Evolutionary conservation across 53 echinoderm and acorn worm species (phyloP).

Genomic region (Arbacia lixula): DNA sequence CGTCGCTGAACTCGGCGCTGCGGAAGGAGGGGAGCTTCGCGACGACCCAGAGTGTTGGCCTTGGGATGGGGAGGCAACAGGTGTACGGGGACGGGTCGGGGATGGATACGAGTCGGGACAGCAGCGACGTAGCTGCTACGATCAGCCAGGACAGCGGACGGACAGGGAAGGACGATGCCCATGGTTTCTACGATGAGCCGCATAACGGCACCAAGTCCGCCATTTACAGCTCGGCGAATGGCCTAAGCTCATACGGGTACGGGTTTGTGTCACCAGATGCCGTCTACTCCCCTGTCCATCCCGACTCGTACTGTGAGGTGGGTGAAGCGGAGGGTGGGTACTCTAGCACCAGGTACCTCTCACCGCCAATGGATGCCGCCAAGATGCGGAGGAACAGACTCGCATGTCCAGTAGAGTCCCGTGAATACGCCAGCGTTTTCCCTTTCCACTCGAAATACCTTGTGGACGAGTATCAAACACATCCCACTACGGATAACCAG

Average conservation of each 20-base stretch:
- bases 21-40: conserved; percentile 36
- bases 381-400: too few relatives aligned
- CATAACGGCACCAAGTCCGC: background rate
- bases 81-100: conserved; percentile 33
- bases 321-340: background rate
- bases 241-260: conserved; percentile 10
- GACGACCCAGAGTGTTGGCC: conserved; percentile 13
- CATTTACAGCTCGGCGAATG: conserved; percentile 26
- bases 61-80: background rate
- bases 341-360: background rate
- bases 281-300: conserved; percentile 24
- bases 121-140: background rate
- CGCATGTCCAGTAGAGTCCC: too few relatives aligned
- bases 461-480: background rate
- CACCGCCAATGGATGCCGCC: background rate
- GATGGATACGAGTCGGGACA: background rate
- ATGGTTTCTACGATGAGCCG: conserved; percentile 29
- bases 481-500: background rate
- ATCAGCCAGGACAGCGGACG: too few relatives aligned
- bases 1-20: conserved; percentile 23
- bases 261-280: background rate
- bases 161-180: too few relatives aligned
- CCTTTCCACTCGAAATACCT: background rate
- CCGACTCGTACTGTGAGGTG: conserved; percentile 19
- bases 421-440: conserved; percentile 46